A percentile compares a stretch with the other conserved stretches of the same genome.
These are phyloP conservation scores for Solea senegalensis DNA, from an alignment of 2,113 vertebrate species.

Conservation along the genomic window DNA sequence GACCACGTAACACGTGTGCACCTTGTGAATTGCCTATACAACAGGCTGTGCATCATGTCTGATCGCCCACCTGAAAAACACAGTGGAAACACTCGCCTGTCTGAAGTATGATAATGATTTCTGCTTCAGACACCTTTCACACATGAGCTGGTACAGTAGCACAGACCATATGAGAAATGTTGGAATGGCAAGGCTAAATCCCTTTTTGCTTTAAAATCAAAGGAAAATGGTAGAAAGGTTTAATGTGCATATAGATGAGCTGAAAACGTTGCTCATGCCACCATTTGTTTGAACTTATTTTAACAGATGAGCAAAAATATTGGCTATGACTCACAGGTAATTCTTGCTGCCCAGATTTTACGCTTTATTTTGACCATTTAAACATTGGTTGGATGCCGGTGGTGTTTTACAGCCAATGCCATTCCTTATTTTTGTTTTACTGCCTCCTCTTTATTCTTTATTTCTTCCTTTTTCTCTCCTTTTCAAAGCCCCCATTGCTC, in stretches of 20 bases:
- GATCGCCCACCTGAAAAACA: slow-evolving; percentile 36
- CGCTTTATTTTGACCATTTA: no score
- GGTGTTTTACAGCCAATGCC: no score
- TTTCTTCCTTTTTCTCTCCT: no score
- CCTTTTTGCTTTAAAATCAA: not conserved
- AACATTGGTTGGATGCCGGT: no score
- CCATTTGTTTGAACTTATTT: no score
- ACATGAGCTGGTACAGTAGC: not conserved
- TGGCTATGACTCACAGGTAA: no score
- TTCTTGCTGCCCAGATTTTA: no score
- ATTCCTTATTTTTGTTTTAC: no score
- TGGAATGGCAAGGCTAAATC: not conserved
- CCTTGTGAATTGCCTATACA: slow-evolving; percentile 28
- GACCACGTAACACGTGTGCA: slow-evolving; percentile 44
- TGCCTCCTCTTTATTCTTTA: no score
- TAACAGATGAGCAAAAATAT: no score
- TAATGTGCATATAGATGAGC: not conserved
- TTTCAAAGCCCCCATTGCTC: no score
- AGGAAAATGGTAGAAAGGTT: no score
- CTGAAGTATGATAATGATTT: slow-evolving; percentile 25
- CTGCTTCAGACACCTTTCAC: not conserved
- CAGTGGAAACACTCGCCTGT: slow-evolving; percentile 18
- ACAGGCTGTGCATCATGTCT: slow-evolving; percentile 24
- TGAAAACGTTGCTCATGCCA: not conserved
- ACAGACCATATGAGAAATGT: not conserved